These are phyloP conservation scores for Sebastes hubbsi DNA, from an alignment of 2,797 vertebrate genomes.

Conservation along the genomic window DNA sequence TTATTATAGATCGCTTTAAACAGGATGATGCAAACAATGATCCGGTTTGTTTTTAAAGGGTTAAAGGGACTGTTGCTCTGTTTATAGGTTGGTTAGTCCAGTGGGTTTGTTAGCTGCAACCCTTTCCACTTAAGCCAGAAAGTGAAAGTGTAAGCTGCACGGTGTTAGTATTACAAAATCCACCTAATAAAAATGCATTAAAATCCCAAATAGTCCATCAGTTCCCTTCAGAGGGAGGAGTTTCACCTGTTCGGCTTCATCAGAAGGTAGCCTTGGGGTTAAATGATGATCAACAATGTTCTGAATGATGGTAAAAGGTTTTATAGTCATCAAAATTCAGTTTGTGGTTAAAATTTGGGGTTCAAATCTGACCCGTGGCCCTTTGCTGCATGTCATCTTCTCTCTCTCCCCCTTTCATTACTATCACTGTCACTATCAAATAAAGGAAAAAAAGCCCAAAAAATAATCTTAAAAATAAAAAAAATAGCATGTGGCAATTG, in stretches of 20 bases:
- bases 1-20: no score
- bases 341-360: background rate
- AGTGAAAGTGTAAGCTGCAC: no score
- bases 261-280: background rate
- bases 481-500: no score
- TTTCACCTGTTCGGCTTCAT: background rate
- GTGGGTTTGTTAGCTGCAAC: background rate
- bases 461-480: no score
- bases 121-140: background rate
- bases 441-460: background rate
- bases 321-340: background rate
- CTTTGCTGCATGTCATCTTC: background rate
- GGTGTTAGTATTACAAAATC: no score
- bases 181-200: background rate
- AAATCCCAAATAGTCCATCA: background rate
- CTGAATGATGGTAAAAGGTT: background rate
- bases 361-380: background rate
- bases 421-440: background rate
- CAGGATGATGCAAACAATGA: no score
- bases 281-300: background rate
- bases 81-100: background rate
- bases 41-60: no score
- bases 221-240: background rate
- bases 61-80: background rate
- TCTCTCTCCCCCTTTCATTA: background rate